Evolutionary conservation across 2,113 vertebrate species (phyloP), one percentile per base, ranked within the genome.

Genomic region (Saccopteryx bilineata): DNA sequence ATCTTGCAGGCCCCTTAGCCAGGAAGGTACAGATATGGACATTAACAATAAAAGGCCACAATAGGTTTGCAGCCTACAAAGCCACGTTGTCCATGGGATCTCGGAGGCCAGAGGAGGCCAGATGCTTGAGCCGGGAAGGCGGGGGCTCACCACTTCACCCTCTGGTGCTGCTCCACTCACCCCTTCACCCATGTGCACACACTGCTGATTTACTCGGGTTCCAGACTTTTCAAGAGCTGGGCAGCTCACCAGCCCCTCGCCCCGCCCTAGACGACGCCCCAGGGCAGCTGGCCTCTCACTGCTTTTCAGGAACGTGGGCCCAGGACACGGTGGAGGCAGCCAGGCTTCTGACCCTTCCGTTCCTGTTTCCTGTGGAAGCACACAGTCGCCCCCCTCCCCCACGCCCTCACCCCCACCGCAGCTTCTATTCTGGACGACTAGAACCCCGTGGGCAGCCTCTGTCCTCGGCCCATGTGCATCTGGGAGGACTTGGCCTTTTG

Each of bases 311-410:
- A 81, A 56, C 6, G 11, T 0, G 23, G 9, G 63, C 74, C 28
- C 72, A 71, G 48, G 89, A 54, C 65, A 23, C 52, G n/a, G 50
- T 17, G 19, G 19, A 86, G 31, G 48, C 33, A 26, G 13, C 8
- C 3, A 4, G 15, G 23, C 58, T 52, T 23, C 7, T 9, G 50
- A 18, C 19, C 74, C 26, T 87, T 66, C 71, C 5, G 63, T 19
- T 74, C 71, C 26, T 68, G 56, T 91, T 76, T 93, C 69, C 88
- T 80, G 31, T 56, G 74, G 85, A 88, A 93, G 33, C 52, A 89
- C 5, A 39, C 94, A 79, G 31, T 19, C 66, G 28, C 3, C 39
- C 18, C 11, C 1, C 24, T 28, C 14, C 75, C n/a, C n/a, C 15
- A 21, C 9, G 39, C 28, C 52, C 17, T 39, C 48, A 52, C 2